Conservation (phyloP, 2,113 vertebrate species). For the Symphodus melops region DNA sequence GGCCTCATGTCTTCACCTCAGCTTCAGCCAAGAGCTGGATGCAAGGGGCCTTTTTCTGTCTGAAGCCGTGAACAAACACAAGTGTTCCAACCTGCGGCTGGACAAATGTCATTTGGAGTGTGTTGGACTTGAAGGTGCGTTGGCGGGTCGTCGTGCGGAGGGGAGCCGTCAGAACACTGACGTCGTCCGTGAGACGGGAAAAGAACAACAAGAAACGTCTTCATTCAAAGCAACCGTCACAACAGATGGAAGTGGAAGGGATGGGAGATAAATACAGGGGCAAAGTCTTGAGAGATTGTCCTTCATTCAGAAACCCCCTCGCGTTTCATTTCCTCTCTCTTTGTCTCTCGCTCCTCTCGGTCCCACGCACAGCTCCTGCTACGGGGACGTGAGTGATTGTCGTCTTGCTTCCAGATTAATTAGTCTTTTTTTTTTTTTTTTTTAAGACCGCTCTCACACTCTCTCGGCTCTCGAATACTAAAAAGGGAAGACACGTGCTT, state of each 20-base stretch:
- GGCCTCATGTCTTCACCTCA: slow-evolving; percentile 65
- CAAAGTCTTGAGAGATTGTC: slow-evolving; percentile 76
- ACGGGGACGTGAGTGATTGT: slow-evolving; percentile 85
- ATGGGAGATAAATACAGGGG: slow-evolving; percentile 60
- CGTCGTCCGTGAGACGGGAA: slow-evolving; percentile 58
- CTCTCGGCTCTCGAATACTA: slow-evolving; percentile 75
- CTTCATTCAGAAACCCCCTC: slow-evolving; percentile 62
- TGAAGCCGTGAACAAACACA: slow-evolving; percentile 32
- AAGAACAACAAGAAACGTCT: slow-evolving; percentile 69
- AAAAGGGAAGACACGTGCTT: slow-evolving; percentile 64
- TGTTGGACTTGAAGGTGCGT: slow-evolving; percentile 55
- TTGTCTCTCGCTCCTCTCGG: slow-evolving; percentile 56
- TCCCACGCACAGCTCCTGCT: slow-evolving; percentile 54
- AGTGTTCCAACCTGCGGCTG: slow-evolving; percentile 26
- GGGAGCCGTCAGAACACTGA: slow-evolving; percentile 54
- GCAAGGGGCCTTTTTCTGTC: slow-evolving; percentile 49
- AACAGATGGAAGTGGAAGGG: slow-evolving; percentile 76
- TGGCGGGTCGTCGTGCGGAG: slow-evolving; percentile 58
- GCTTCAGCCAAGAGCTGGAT: slow-evolving; percentile 55
- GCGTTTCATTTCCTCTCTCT: slow-evolving; percentile 56
- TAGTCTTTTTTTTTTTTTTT: slow-evolving; percentile 45
- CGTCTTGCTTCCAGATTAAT: slow-evolving; percentile 78
- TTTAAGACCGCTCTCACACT: slow-evolving; percentile 57
- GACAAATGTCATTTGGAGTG: slow-evolving; percentile 42
- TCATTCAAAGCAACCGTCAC: slow-evolving; percentile 77